These are phyloP conservation scores for Chelonia mydas DNA, from an alignment of 2,797 vertebrate species.

Conservation along the genomic window DNA sequence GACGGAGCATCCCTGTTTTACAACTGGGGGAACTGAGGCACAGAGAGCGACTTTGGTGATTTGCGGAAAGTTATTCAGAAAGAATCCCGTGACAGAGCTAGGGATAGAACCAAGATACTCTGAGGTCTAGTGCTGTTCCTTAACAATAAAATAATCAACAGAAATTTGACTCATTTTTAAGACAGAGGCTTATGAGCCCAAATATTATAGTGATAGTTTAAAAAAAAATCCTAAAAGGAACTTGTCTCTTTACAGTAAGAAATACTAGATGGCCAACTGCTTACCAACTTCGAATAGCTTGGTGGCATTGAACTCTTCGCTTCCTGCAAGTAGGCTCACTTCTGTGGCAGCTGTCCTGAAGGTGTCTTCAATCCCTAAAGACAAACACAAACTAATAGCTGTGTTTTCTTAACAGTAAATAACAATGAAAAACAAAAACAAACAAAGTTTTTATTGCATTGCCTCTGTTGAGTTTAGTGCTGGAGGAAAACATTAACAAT, in stretches of 20 bases:
- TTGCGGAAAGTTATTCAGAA: background rate
- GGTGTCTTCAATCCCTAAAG: conserved; percentile 94
- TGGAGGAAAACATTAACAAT: conserved; percentile 54
- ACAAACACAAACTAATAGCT: conserved; percentile 57
- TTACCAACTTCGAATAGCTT: conserved; percentile 98
- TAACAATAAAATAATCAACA: background rate
- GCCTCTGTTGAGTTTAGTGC: background rate
- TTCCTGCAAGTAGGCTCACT: conserved; percentile 94
- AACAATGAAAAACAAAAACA: background rate
- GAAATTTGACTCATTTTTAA: background rate
- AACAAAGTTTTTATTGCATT: background rate
- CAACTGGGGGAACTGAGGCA: background rate
- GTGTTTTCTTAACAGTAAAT: background rate
- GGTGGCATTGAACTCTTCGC: conserved; percentile 95
- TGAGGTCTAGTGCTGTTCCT: background rate
- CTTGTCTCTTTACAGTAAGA: background rate
- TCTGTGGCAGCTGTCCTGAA: conserved; percentile 97
- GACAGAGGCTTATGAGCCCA: background rate
- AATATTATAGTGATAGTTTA: background rate
- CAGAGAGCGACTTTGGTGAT: background rate
- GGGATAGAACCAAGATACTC: background rate
- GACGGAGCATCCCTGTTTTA: background rate
- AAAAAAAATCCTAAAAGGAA: background rate
- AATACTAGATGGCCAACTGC: conserved; percentile 53
- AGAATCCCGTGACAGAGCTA: background rate